phyloP scores from a whole-genome alignment of 2,797 vertebrate genomes.

The Fistularia commersonii region DNA sequence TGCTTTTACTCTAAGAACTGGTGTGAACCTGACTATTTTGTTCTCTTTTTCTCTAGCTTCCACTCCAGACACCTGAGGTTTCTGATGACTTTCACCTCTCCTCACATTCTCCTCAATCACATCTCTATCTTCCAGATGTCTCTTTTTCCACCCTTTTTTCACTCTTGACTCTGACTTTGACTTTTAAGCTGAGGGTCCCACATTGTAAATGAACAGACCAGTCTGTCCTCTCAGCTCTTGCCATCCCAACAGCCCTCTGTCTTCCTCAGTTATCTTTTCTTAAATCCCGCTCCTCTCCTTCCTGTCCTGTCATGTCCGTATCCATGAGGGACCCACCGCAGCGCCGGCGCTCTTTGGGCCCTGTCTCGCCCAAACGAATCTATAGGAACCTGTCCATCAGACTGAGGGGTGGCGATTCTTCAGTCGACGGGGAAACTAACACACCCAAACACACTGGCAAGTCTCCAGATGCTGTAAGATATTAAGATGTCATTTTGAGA shows the following conservation, averaged over 20 bases:
- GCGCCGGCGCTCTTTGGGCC: conserved; percentile 72
- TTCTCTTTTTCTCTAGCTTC: background rate
- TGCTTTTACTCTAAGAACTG: conserved; percentile 22
- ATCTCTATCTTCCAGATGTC: conserved; percentile 2
- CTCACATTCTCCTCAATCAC: conserved; percentile 3
- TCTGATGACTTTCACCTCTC: conserved; percentile 30
- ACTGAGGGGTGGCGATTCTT: conserved; percentile 66
- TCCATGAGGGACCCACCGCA: conserved; percentile 66
- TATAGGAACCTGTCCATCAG: conserved; percentile 78
- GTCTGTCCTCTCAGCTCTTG: background rate
- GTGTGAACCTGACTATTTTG: conserved; percentile 20
- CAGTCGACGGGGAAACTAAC: conserved; percentile 32
- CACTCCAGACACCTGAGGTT: too few relatives aligned
- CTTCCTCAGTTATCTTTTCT: background rate
- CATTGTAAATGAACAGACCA: conserved; percentile 12
- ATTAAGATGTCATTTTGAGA: conserved; percentile 3
- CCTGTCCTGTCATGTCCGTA: conserved; percentile 58
- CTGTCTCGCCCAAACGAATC: conserved; percentile 77
- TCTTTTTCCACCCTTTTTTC: background rate
- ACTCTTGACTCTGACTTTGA: background rate
- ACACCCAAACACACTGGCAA: conserved; percentile 50
- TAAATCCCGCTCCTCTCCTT: background rate
- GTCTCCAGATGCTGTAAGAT: conserved; percentile 61
- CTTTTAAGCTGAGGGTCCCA: conserved; percentile 3
- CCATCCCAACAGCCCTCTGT: background rate